A percentile compares a stretch with the other conserved stretches of the same genome.
These are phyloP conservation scores for Proales similis DNA, from an alignment of 1,140 invertebrate genomes.

Conservation along the genomic window DNA sequence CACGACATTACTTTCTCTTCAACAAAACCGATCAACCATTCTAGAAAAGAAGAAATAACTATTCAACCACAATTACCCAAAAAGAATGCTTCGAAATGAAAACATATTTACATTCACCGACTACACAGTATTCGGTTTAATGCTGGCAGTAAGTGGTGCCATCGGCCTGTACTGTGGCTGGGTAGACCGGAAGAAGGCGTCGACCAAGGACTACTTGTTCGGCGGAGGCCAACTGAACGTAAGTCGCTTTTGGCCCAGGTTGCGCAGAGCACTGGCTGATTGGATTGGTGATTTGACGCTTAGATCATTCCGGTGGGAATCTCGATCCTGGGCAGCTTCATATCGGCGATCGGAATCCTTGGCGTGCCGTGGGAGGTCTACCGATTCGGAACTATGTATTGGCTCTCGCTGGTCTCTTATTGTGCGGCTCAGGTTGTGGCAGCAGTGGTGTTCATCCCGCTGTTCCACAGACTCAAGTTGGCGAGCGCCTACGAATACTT, in stretches of 20 bases:
- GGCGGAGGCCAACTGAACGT: not conserved
- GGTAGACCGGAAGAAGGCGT: not conserved
- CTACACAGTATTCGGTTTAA: not conserved
- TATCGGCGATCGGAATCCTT: conserved; percentile 54
- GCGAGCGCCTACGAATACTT: conserved; percentile 46
- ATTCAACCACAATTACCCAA: too few species aligned
- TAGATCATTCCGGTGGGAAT: conserved; percentile 45
- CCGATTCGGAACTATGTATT: conserved; percentile 42
- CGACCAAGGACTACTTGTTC: not conserved
- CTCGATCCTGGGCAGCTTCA: conserved; percentile 49
- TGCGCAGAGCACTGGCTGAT: too few species aligned
- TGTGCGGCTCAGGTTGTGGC: conserved; percentile 41
- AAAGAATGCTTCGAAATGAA: too few species aligned
- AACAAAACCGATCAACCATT: too few species aligned
- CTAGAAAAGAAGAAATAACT: too few species aligned
- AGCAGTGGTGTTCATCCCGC: conserved; percentile 45
- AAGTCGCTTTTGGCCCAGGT: not conserved
- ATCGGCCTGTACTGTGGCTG: not conserved
- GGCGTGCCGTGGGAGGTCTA: conserved; percentile 46
- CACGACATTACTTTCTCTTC: too few species aligned
- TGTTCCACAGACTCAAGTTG: conserved; percentile 46
- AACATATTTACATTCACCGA: too few species aligned
- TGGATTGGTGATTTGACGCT: not conserved
- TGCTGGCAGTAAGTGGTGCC: not conserved
- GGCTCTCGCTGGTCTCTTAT: conserved; percentile 7